Conservation (phyloP, 2,113 vertebrate genomes). For the Psephotus haematonotus region DNA sequence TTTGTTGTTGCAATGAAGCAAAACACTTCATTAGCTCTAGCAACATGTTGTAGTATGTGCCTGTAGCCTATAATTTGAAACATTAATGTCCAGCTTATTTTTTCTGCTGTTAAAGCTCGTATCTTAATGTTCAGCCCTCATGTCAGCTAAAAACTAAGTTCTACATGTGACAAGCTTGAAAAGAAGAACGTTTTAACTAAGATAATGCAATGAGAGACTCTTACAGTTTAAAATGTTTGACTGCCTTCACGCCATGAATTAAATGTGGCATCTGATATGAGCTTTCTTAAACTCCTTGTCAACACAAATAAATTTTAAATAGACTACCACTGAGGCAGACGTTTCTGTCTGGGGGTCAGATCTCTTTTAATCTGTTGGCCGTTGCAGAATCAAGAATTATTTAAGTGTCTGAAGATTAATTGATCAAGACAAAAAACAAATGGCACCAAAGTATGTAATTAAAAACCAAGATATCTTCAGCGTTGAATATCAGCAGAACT, state of each 20-base stretch:
- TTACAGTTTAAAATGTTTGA: neutral
- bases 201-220: neutral
- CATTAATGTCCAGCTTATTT: neutral
- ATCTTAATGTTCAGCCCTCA: neutral
- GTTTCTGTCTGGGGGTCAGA: neutral
- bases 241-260: conserved; percentile 7
- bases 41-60: neutral
- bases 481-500: neutral
- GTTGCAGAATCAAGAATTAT: conserved; percentile 23
- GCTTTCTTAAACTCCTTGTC: conserved; percentile 56
- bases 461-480: neutral
- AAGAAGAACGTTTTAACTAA: neutral
- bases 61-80: conserved; percentile 3
- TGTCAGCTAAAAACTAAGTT: conserved; percentile 7
- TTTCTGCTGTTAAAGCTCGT: neutral
- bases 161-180: neutral
- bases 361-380: neutral
- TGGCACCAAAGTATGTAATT: neutral
- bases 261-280: conserved; percentile 35
- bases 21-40: conserved; percentile 5
- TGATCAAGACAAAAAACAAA: conserved; percentile 28
- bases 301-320: conserved; percentile 43
- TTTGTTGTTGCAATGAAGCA: neutral
- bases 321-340: neutral
- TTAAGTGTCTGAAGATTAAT: conserved; percentile 26